phyloP scores from a whole-genome alignment of 1,140 invertebrate species.

The Sogatella furcifera region DNA sequence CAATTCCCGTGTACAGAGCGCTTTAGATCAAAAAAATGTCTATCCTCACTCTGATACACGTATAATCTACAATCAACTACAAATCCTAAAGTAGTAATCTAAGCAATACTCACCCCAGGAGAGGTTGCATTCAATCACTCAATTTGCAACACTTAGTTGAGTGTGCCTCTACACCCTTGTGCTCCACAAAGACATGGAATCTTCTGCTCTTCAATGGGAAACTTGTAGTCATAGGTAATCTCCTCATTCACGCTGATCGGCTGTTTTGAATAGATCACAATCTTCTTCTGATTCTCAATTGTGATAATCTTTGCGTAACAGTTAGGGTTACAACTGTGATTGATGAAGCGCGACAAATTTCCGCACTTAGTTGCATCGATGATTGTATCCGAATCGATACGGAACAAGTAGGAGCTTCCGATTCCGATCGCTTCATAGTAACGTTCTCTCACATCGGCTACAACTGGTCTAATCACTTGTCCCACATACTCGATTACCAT shows the following conservation, averaged over 20 bases:
- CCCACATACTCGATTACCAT: slow-evolving; percentile 99
- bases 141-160: slow-evolving; percentile 54
- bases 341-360: slow-evolving; percentile 95
- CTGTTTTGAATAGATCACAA: slow-evolving; percentile 97
- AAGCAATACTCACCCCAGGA: no score
- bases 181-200: slow-evolving; percentile 92
- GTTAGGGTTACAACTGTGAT: slow-evolving; percentile 98
- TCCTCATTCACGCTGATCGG: slow-evolving; percentile 95
- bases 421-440: slow-evolving; percentile 93
- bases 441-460: slow-evolving; percentile 87
- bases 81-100: no score
- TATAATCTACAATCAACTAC: no score
- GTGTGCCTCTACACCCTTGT: slow-evolving; percentile 80
- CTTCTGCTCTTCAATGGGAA: slow-evolving; percentile 96
- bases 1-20: no score
- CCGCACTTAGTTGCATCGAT: slow-evolving; percentile 97
- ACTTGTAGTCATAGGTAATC: slow-evolving; percentile 99
- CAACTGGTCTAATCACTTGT: slow-evolving; percentile 81
- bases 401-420: slow-evolving; percentile 86
- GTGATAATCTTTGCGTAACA: slow-evolving; percentile 97
- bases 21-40: no score
- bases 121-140: no score
- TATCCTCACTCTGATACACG: no score
- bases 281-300: slow-evolving; percentile 94
- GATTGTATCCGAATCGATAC: slow-evolving; percentile 90